phyloP scores from a whole-genome alignment of 2,888 invertebrate genomes.

The Scrobipalpa costella region DNA sequence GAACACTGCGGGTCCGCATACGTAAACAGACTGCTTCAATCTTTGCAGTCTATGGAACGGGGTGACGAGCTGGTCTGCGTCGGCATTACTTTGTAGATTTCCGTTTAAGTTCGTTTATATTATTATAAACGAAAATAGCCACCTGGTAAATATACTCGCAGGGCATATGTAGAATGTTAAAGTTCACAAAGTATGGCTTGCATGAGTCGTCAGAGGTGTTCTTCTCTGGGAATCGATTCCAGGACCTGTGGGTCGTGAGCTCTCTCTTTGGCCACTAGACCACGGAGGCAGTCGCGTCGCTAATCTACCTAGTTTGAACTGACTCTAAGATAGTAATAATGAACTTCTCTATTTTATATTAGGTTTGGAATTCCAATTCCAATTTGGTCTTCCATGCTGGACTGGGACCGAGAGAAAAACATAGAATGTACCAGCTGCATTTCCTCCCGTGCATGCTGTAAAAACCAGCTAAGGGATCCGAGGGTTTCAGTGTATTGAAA shows the following conservation, averaged over 20 bases:
- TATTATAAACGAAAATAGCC: neutral
- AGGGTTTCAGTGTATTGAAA: no score
- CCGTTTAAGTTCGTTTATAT: neutral
- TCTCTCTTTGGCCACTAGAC: neutral
- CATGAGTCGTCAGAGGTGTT: neutral
- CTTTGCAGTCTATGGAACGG: neutral
- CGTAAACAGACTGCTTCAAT: neutral
- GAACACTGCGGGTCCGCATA: neutral
- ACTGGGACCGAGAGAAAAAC: no score
- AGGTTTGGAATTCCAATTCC: no score
- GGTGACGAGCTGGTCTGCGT: neutral
- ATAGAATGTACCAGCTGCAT: no score
- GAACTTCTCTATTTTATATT: no score
- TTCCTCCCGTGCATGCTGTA: no score
- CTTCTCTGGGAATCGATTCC: no score
- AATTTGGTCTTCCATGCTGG: no score
- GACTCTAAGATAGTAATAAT: no score
- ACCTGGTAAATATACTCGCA: neutral
- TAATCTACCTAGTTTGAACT: no score
- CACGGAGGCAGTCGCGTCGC: no score
- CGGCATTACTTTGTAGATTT: neutral
- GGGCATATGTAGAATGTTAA: neutral
- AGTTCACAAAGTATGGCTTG: neutral
- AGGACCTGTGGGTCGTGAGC: neutral
- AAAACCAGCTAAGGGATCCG: no score